These are phyloP conservation scores for Paralichthys olivaceus DNA, from an alignment of 2,113 vertebrate species.

Conservation along the genomic window DNA sequence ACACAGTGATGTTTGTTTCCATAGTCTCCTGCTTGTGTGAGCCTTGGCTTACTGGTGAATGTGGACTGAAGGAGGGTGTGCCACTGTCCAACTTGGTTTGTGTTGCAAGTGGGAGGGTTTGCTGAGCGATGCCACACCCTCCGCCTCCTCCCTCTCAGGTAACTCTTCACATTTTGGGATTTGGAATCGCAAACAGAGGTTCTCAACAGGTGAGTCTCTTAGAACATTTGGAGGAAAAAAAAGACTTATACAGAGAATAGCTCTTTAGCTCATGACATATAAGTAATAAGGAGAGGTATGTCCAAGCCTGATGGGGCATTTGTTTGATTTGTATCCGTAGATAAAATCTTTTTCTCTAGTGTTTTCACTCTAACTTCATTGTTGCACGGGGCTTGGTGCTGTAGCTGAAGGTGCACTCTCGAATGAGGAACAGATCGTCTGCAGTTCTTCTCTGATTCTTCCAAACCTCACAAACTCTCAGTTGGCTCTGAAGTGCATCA, in stretches of 20 bases:
- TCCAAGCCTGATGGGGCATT: slow-evolving; percentile 46
- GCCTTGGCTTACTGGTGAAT: background rate
- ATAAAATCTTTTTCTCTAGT: slow-evolving; percentile 50
- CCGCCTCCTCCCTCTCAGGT: slow-evolving; percentile 28
- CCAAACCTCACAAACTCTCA: slow-evolving; percentile 51
- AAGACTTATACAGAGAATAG: background rate
- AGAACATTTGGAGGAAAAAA: background rate
- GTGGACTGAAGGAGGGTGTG: slow-evolving; percentile 39
- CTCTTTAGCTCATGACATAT: slow-evolving; percentile 15
- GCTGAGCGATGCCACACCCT: background rate
- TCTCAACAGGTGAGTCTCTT: slow-evolving; percentile 60
- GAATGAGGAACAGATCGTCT: slow-evolving; percentile 50
- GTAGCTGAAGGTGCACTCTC: slow-evolving; percentile 48
- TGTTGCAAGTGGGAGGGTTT: slow-evolving; percentile 47
- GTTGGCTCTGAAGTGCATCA: slow-evolving; percentile 53
- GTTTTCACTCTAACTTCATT: slow-evolving; percentile 52
- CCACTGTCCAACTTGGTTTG: background rate
- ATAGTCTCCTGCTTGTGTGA: background rate
- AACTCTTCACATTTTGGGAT: slow-evolving; percentile 32
- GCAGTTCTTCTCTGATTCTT: slow-evolving; percentile 45
- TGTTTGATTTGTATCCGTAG: slow-evolving; percentile 56
- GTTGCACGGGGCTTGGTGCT: slow-evolving; percentile 36
- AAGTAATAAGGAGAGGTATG: background rate
- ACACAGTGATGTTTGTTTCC: background rate
- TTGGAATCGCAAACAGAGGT: background rate